Evolutionary conservation across 35 echinoderm and acorn worm genomes (phyloP).

Genomic region (Stichopus chloronotus): DNA sequence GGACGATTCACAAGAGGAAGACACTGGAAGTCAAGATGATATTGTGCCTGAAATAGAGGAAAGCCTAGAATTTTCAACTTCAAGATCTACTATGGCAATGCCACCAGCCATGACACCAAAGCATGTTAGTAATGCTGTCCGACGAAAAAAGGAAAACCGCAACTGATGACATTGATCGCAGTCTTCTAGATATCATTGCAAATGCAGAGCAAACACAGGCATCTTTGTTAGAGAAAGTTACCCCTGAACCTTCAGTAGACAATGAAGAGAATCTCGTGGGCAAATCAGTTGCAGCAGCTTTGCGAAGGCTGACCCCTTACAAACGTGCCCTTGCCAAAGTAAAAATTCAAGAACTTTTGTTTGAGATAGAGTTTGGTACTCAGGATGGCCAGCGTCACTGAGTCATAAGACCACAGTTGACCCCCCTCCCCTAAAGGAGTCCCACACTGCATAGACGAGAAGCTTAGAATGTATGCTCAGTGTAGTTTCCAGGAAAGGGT

Average conservation of each 20-base stretch:
- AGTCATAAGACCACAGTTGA: neutral
- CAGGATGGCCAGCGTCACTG: neutral
- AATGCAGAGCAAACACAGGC: neutral
- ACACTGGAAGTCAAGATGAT: neutral
- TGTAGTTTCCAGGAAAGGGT: too few relatives aligned
- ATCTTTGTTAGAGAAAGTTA: conserved; percentile 7
- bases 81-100: too few relatives aligned
- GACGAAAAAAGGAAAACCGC: too few relatives aligned
- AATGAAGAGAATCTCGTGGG: neutral
- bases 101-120: neutral
- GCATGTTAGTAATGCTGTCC: too few relatives aligned
- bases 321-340: neutral
- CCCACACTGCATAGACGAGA: neutral
- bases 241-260: neutral
- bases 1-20: neutral
- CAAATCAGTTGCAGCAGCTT: neutral
- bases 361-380: neutral
- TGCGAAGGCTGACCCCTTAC: neutral
- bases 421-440: neutral
- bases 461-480: too few relatives aligned
- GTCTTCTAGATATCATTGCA: neutral
- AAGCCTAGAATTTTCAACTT: neutral
- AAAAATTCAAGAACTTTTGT: conserved; percentile 12
- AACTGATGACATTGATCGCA: too few relatives aligned
- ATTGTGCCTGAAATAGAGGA: neutral